Evolutionary conservation across 1,140 invertebrate species (phyloP).

Genomic region (Brachionus rotundiformis): DNA sequence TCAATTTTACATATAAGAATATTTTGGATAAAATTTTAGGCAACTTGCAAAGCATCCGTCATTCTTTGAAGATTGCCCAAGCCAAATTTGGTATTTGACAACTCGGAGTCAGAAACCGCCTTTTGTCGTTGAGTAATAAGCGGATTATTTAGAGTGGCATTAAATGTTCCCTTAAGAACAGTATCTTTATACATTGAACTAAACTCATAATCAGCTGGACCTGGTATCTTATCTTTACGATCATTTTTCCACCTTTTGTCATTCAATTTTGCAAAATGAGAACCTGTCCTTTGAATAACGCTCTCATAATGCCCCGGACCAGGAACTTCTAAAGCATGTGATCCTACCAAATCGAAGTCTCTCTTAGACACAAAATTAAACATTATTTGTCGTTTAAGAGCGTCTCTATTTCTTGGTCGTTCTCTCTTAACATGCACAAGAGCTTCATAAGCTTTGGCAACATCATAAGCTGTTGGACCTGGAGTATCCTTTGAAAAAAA

Average conservation of each 20-base stretch:
- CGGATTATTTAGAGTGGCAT: slow-evolving; percentile 63
- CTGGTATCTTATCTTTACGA: slow-evolving; percentile 7
- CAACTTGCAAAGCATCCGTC: slow-evolving; percentile 11
- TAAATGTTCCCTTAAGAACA: slow-evolving; percentile 63
- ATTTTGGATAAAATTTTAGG: slow-evolving; percentile 12
- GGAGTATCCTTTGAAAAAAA: slow-evolving; percentile 60
- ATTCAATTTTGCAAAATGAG: slow-evolving; percentile 17
- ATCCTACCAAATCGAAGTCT: slow-evolving; percentile 56
- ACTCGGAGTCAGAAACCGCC: slow-evolving; percentile 13
- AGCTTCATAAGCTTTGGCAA: slow-evolving; percentile 57
- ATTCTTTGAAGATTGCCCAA: slow-evolving; percentile 21
- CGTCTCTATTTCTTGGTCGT: slow-evolving; percentile 59
- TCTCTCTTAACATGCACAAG: slow-evolving; percentile 55
- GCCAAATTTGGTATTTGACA: slow-evolving; percentile 42
- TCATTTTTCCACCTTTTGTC: slow-evolving; percentile 9
- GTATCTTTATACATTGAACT: slow-evolving; percentile 63
- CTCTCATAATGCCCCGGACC: slow-evolving; percentile 62
- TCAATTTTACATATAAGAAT: slow-evolving; percentile 18
- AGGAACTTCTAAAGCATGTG: slow-evolving; percentile 57
- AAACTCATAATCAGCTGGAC: slow-evolving; percentile 46
- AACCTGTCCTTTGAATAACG: neutral
- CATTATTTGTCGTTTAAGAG: slow-evolving; percentile 58
- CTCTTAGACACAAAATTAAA: slow-evolving; percentile 56
- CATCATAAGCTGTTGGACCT: slow-evolving; percentile 62
- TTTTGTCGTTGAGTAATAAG: slow-evolving; percentile 24